These are phyloP conservation scores for Philaethria dido DNA, from an alignment of 2,888 invertebrate genomes.

Conservation along the genomic window DNA sequence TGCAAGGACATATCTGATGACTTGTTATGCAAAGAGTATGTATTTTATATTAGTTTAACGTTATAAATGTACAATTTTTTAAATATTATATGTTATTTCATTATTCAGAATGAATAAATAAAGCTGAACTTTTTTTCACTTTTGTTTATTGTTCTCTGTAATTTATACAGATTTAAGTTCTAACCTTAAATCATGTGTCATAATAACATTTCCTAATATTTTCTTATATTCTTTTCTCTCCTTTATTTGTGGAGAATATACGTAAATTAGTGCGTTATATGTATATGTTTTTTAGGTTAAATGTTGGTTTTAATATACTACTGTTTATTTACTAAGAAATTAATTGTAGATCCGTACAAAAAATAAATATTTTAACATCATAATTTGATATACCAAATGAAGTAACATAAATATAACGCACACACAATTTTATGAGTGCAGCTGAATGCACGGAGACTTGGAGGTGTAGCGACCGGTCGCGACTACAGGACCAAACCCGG, in stretches of 20 bases:
- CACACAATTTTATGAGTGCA: conserved; percentile 38
- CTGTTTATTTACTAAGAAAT: background rate
- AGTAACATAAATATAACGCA: conserved; percentile 11
- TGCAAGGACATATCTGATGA: conserved; percentile 55
- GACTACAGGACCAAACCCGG: conserved; percentile 70
- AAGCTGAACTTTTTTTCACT: background rate
- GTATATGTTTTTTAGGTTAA: no score
- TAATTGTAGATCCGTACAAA: background rate
- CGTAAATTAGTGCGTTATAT: no score
- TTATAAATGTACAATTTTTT: background rate
- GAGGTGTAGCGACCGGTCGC: conserved; percentile 60
- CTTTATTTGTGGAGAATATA: no score
- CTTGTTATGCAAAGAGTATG: conserved; percentile 43
- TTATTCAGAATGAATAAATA: background rate
- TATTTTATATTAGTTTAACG: background rate
- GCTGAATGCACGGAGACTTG: conserved; percentile 34
- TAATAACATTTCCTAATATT: no score
- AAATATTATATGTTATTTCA: background rate
- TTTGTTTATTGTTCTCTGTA: no score
- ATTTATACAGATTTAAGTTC: no score
- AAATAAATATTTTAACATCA: background rate
- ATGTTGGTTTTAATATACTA: background rate
- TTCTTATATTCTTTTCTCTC: no score
- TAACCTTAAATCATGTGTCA: no score
- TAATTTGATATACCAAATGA: background rate